Evolutionary conservation across 2,888 invertebrate genomes (phyloP).

Genomic region (Drosophila pegasa): DNA sequence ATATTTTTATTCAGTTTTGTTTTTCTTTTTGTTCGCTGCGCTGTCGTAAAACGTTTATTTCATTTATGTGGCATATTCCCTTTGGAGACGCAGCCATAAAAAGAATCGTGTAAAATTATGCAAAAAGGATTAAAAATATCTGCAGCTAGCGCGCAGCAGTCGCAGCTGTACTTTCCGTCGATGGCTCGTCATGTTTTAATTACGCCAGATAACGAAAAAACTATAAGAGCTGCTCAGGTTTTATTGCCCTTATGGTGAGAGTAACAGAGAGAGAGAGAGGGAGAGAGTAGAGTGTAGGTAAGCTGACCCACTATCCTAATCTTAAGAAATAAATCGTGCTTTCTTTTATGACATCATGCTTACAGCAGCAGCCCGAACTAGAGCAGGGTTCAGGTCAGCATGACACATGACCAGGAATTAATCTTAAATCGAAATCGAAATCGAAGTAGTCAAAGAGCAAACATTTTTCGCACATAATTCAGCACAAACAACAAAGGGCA

Average conservation of each 20-base stretch:
- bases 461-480: constrained; percentile 71
- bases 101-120: constrained; percentile 75
- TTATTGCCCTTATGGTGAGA: constrained; percentile 55
- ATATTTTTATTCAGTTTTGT: constrained; percentile 48
- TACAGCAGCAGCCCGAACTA: not conserved
- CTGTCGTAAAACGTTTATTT: constrained; percentile 78
- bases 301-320: constrained; percentile 34
- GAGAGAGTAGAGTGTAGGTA: not conserved
- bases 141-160: constrained; percentile 48
- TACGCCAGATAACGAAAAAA: constrained; percentile 68
- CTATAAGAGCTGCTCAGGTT: constrained; percentile 52
- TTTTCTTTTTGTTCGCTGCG: constrained; percentile 29
- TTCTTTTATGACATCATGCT: constrained; percentile 32
- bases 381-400: constrained; percentile 25
- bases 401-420: constrained; percentile 57
- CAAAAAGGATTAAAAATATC: constrained; percentile 75
- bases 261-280: constrained; percentile 18
- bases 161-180: constrained; percentile 60
- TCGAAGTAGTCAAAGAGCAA: constrained; percentile 35
- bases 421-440: constrained; percentile 70
- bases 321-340: constrained; percentile 53
- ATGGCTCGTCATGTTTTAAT: constrained; percentile 64
- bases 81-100: constrained; percentile 68
- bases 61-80: constrained; percentile 78
- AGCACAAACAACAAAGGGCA: constrained; percentile 52